Evolutionary conservation across 2,113 vertebrate species (phyloP), one percentile per base, ranked within the genome.

Genomic region (Seriola quinqueradiata): DNA sequence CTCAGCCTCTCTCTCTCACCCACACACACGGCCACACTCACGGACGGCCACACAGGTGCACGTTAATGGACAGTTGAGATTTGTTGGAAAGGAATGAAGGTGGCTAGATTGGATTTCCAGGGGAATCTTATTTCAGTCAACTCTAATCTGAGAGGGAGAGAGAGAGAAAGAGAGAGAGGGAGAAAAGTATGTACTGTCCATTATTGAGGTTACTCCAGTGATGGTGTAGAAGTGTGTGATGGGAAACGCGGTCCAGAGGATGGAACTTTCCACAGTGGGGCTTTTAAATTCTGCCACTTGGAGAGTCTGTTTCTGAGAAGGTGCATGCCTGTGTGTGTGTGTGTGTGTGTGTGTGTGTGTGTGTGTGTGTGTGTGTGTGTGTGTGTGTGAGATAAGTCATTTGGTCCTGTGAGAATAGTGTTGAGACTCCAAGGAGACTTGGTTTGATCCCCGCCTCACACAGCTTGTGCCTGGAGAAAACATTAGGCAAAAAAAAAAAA

Each of bases 81-180:
- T 82, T 87, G 81, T 17, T 75, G 76, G 73, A 75, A 75, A 69
- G 60, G 65, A 79, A 75, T 60, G 79, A 88, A 60, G 71, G 32
- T 0, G 59, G 72, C 81, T 58, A 81, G 84, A 90, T 89, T 91
- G 89, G 79, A 81, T 91, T 89, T 87, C 87, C 85, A 83, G 75
- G 46, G 66, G 66, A 87, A 87, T 85, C 84, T 83, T 61, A 89
- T 89, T 89, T 81, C 87, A 73, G 87, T 83, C 79, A 81, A 52
- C 48, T 76, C 80, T 76, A 83, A 89, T 83, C 76, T 78, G 61
- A 69, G 60, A 60, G 40, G 28, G 25, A 25, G 50, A 36, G 70
- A 2, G 14, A n/a, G 63, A 19, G 42, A 32, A 13, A 38, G 44
- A 28, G 19, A 13, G 17, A 17, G 32, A 13, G n/a, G 28, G 46